phyloP scores from a whole-genome alignment of 23 tunicate genomes.

The Trididemnum clinides region DNA sequence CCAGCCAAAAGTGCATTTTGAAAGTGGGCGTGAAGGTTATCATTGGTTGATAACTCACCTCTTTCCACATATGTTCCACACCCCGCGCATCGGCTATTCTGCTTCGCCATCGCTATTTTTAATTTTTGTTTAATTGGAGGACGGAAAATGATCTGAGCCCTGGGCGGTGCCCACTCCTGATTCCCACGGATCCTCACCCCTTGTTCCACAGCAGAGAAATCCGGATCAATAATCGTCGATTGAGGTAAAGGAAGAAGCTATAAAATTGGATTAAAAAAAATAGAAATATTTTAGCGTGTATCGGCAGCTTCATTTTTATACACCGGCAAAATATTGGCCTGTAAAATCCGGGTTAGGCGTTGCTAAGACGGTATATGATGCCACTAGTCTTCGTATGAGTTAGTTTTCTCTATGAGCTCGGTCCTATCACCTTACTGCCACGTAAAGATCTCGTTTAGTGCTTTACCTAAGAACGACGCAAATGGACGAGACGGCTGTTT shows the following conservation, averaged over 20 bases:
- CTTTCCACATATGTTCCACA: constrained; percentile 70
- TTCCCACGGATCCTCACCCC: constrained; percentile 56
- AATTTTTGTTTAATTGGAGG: constrained; percentile 36
- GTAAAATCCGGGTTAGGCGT: too few species aligned
- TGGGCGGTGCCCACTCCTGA: constrained; percentile 73
- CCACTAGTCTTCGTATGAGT: too few species aligned
- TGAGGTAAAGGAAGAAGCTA: constrained; percentile 75
- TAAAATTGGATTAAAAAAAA: neutral
- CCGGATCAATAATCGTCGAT: constrained; percentile 61
- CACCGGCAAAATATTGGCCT: too few species aligned
- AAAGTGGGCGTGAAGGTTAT: too few species aligned
- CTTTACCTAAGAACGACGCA: too few species aligned
- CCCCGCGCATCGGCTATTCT: constrained; percentile 78
- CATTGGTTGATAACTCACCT: constrained; percentile 1
- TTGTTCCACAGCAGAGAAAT: neutral
- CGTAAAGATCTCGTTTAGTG: too few species aligned
- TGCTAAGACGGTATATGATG: too few species aligned
- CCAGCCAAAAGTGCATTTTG: too few species aligned
- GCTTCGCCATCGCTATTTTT: constrained; percentile 57
- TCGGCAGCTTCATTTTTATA: too few species aligned
- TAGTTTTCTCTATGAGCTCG: too few species aligned
- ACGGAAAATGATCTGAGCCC: constrained; percentile 55
- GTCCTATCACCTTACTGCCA: too few species aligned
- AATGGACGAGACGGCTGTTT: too few species aligned
- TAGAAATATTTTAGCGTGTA: neutral